Base-by-base conservation (phyloP, 2,797 vertebrate genomes). In the Ctenopoma kingsleyae region DNA sequence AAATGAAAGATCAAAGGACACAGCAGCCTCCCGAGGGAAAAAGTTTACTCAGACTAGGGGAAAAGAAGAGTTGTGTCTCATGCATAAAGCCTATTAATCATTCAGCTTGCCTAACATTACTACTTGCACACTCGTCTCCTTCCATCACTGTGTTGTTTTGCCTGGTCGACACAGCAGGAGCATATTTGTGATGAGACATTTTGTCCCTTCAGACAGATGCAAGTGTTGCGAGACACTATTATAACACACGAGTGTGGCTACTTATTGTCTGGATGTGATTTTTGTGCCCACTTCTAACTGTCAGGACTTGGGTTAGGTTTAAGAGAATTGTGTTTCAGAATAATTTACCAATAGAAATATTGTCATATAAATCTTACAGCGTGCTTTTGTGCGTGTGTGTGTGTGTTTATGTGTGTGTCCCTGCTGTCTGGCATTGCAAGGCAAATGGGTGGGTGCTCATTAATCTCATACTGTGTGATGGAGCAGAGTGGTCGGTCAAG, bases 401-500 rank as follows among this genome's bases (percentile, higher is more conserved):
- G 36, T 85, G 75, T 83, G 85, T 48, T 38, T 76, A 32, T 60
- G 40, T 79, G 80, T 80, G 78, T 41, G 25, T 74, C 25, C 52
- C 44, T 0, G 41, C 61, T 30, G 75, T 81, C 77, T 57, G 61
- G 76, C 70, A 60, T 59, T 74, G 85, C 82, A 81, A 92, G 88
- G 87, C 90, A 94, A 93, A 90, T 82, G 89, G 85, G 84, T 67
- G 83, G 86, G 82, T 71, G 80, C 82, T 91, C 93, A 92, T 94
- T 94, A 93, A 94, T 94, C 94, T 92, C 69, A 1, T 79, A 27
- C 68, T 35, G 70, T 76, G 80, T 84, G 90, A 89, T 84, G 80
- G 86, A 89, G 87, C 78, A 78, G 83, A 87, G 86, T 82, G 79
- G 66, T 71, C 38, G 71, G 91, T 87, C 88, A 87, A 93, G 90